A percentile compares a stretch with the other conserved stretches of the same genome.
These are phyloP conservation scores for Istiophorus platypterus DNA, from an alignment of 2,113 vertebrate species.

Conservation along the genomic window DNA sequence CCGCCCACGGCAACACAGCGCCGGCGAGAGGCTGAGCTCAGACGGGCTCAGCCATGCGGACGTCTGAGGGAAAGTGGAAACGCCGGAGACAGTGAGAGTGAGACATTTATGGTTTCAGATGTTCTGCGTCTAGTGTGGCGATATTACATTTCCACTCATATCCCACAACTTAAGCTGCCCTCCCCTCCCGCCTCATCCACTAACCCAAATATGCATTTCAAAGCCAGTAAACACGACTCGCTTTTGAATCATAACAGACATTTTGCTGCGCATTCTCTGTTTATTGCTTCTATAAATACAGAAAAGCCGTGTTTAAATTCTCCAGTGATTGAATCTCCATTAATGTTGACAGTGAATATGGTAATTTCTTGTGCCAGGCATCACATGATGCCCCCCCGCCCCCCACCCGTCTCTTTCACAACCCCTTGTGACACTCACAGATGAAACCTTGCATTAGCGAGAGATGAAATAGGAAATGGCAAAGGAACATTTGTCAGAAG, in stretches of 20 bases:
- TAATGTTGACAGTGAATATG: slow-evolving; percentile 81
- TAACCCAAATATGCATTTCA: slow-evolving; percentile 77
- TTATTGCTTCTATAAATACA: slow-evolving; percentile 82
- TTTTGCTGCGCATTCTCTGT: slow-evolving; percentile 71
- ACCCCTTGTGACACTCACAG: background rate
- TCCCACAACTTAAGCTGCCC: slow-evolving; percentile 63
- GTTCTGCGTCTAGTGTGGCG: slow-evolving; percentile 68
- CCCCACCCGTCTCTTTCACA: slow-evolving; percentile 24
- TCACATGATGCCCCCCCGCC: slow-evolving; percentile 39
- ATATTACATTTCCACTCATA: slow-evolving; percentile 75
- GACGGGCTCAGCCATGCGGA: slow-evolving; percentile 24
- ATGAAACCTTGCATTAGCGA: background rate
- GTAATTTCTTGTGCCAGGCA: slow-evolving; percentile 69
- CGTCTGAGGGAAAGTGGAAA: slow-evolving; percentile 48
- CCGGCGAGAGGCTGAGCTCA: background rate
- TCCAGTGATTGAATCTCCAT: slow-evolving; percentile 73
- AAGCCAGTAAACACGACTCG: slow-evolving; percentile 75
- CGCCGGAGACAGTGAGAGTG: slow-evolving; percentile 61
- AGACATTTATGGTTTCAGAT: slow-evolving; percentile 66
- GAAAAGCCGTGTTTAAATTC: slow-evolving; percentile 80
- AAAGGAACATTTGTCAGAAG: slow-evolving; percentile 69
- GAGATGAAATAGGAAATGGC: slow-evolving; percentile 47
- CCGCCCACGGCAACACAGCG: background rate
- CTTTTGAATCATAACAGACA: slow-evolving; percentile 78
- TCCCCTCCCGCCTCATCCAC: slow-evolving; percentile 66